Evolutionary conservation across 2,888 invertebrate genomes (phyloP).

Genomic region (Nezara viridula): DNA sequence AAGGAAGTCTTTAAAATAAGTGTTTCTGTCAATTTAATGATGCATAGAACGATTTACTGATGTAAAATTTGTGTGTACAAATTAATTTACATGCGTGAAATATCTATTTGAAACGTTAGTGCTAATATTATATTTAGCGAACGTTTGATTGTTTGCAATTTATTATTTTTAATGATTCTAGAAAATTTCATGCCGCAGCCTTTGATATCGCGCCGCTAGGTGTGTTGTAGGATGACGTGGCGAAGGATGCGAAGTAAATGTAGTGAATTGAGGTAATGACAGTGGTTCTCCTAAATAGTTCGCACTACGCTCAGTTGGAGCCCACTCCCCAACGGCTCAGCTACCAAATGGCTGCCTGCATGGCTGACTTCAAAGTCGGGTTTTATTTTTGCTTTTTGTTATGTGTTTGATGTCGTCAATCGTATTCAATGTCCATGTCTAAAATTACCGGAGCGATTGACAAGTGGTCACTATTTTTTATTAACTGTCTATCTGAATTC

Average conservation of each 20-base stretch:
- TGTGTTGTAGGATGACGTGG: neutral
- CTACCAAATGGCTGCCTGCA: neutral
- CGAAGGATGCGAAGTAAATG: constrained; percentile 16
- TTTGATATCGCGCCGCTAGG: neutral
- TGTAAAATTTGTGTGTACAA: too few species aligned
- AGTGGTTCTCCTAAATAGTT: constrained; percentile 25
- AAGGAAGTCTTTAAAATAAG: too few species aligned
- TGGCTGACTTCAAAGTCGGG: neutral
- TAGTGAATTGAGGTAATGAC: constrained; percentile 8
- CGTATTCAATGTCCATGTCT: neutral
- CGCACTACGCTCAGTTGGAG: neutral
- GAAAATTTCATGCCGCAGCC: neutral
- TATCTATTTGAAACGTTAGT: neutral
- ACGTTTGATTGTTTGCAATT: neutral
- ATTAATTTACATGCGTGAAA: too few species aligned
- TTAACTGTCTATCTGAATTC: too few species aligned
- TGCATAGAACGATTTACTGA: too few species aligned
- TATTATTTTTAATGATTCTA: neutral
- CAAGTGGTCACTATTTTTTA: too few species aligned
- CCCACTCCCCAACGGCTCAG: neutral
- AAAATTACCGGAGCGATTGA: neutral
- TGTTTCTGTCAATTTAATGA: too few species aligned
- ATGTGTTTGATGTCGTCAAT: neutral
- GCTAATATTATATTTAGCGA: neutral
- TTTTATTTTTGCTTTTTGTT: neutral